These are phyloP conservation scores for Drosophila bocqueti DNA, from an alignment of 1,140 invertebrate species.

Conservation along the genomic window DNA sequence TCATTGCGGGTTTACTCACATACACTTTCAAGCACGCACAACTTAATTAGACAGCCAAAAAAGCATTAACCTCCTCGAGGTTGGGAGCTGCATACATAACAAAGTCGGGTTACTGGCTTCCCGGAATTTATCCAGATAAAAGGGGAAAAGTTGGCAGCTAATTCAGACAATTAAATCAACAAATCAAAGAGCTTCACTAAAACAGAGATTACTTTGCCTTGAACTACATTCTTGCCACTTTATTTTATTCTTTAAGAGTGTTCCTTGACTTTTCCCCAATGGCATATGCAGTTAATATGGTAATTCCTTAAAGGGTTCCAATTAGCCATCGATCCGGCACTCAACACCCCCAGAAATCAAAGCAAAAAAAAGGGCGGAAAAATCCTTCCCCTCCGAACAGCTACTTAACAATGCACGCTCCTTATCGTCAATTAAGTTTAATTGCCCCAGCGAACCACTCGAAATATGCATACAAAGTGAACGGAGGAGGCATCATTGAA, in stretches of 20 bases:
- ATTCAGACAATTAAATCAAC: conserved; percentile 7
- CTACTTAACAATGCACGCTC: conserved; percentile 50
- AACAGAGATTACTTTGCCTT: neutral
- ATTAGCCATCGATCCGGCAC: conserved; percentile 32
- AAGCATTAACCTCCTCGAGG: conserved; percentile 17
- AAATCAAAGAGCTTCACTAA: conserved; percentile 5
- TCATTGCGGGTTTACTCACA: neutral
- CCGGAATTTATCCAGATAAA: conserved; percentile 3
- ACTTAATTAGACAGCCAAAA: conserved; percentile 32
- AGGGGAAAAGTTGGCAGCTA: conserved; percentile 14
- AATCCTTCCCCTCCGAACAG: conserved; percentile 30
- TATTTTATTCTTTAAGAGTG: neutral
- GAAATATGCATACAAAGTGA: conserved; percentile 77
- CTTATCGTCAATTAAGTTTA: conserved; percentile 81
- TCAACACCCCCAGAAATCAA: conserved; percentile 51
- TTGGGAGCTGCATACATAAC: conserved; percentile 19
- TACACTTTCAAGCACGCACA: conserved; percentile 9
- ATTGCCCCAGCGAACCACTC: conserved; percentile 75
- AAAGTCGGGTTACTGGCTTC: conserved; percentile 15
- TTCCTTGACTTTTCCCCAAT: neutral
- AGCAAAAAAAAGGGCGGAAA: conserved; percentile 27
- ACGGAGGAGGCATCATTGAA: conserved; percentile 48
- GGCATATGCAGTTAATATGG: conserved; percentile 32
- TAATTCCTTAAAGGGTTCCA: conserved; percentile 23
- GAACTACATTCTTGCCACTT: neutral